Conservation (phyloP, 2,797 vertebrate species). For the Rhinatrema bivittatum region DNA sequence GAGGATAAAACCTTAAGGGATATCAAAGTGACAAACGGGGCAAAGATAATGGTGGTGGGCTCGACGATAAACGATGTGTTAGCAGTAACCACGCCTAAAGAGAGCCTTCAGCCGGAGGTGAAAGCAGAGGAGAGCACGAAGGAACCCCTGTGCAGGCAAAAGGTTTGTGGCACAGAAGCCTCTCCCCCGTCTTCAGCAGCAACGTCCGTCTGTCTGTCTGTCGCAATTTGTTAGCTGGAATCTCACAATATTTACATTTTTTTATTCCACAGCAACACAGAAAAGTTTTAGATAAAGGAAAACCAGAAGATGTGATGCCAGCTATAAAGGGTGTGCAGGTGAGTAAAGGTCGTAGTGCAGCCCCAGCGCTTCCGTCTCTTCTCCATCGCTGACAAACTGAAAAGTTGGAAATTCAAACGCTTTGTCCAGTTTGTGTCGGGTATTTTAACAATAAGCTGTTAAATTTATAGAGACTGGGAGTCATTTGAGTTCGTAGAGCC, state of each 20-base stretch:
- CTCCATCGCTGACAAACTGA: too few relatives aligned
- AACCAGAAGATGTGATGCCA: constrained; percentile 96
- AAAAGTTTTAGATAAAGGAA: constrained; percentile 98
- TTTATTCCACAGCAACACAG: constrained; percentile 87
- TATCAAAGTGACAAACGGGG: constrained; percentile 91
- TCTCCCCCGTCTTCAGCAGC: not conserved
- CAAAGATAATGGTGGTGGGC: constrained; percentile 98
- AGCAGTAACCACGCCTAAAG: constrained; percentile 95
- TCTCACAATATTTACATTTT: constrained; percentile 19
- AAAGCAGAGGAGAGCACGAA: constrained; percentile 96
- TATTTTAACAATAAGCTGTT: too few relatives aligned
- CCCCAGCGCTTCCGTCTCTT: too few relatives aligned
- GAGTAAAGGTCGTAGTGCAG: too few relatives aligned
- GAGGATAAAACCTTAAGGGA: constrained; percentile 95
- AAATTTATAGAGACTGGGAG: too few relatives aligned
- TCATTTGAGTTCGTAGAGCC: too few relatives aligned
- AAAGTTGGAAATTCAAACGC: too few relatives aligned
- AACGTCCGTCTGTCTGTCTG: not conserved
- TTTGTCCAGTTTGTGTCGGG: fast-evolving
- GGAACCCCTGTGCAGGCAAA: constrained; percentile 94
- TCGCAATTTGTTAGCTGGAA: fast-evolving
- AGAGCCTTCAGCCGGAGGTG: constrained; percentile 87
- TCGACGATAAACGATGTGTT: constrained; percentile 97
- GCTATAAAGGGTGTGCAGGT: constrained; percentile 93
- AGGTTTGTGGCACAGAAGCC: too few relatives aligned